Percentiles rank a stretch among this genome's conserved stretches.
Conservation (phyloP, 1,140 invertebrate species). For the Aphelinus certus region DNA sequence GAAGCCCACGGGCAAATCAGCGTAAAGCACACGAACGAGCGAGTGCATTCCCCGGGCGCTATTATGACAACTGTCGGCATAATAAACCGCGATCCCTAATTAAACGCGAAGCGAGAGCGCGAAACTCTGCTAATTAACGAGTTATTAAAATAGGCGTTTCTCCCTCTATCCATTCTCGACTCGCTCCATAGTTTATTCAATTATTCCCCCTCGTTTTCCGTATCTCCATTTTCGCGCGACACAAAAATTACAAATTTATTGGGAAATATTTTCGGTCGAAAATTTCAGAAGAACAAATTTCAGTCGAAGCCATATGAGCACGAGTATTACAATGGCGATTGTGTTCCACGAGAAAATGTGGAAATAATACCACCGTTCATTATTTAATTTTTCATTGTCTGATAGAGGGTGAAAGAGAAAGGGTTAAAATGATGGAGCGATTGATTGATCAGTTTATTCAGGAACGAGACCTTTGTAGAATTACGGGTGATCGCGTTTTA, state of each 20-base stretch:
- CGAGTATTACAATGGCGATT: slow-evolving; percentile 8
- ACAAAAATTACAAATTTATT: slow-evolving; percentile 31
- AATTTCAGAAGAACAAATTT: background rate
- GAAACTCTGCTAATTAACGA: slow-evolving; percentile 35
- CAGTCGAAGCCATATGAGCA: slow-evolving; percentile 10
- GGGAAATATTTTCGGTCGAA: slow-evolving; percentile 44
- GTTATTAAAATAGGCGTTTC: slow-evolving; percentile 37
- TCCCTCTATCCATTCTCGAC: background rate
- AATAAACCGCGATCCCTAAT: slow-evolving; percentile 42
- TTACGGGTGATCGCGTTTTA: too few species aligned
- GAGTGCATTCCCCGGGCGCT: slow-evolving; percentile 1
- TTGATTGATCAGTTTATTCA: slow-evolving; percentile 11
- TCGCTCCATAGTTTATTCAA: background rate
- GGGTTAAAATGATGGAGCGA: background rate
- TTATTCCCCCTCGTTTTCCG: background rate
- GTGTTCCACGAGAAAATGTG: slow-evolving; percentile 12
- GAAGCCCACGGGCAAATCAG: slow-evolving; percentile 15
- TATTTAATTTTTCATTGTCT: background rate
- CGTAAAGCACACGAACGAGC: slow-evolving; percentile 6
- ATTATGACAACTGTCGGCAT: slow-evolving; percentile 41
- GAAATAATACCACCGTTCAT: slow-evolving; percentile 1
- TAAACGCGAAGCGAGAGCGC: slow-evolving; percentile 11
- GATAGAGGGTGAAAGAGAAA: background rate
- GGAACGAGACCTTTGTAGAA: background rate
- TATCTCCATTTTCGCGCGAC: slow-evolving; percentile 30